Conservation (phyloP, 2,797 vertebrate species). For the Rhinatrema bivittatum region DNA sequence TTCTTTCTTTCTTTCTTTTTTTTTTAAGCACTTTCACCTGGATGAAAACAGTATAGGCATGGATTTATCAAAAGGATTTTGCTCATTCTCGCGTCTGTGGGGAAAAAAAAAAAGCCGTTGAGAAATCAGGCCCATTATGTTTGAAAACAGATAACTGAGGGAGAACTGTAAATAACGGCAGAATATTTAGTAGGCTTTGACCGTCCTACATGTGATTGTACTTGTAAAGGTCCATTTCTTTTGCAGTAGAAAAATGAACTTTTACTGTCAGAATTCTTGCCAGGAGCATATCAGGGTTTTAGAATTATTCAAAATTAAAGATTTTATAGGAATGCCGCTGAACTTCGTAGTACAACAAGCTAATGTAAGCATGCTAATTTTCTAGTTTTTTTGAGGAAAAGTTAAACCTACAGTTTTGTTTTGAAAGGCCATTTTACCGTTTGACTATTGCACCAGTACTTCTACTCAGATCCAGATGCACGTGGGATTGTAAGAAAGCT, state of each 20-base stretch:
- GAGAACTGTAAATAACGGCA: constrained; percentile 71
- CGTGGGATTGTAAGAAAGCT: constrained; percentile 28
- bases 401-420: constrained; percentile 5
- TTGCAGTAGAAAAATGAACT: no score
- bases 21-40: constrained; percentile 99
- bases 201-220: constrained; percentile 51
- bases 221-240: constrained; percentile 24
- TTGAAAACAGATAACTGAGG: constrained; percentile 57
- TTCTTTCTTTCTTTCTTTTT: no score
- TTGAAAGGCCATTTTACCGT: constrained; percentile 16
- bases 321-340: constrained; percentile 34
- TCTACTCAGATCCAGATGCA: constrained; percentile 21
- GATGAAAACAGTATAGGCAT: constrained; percentile 86
- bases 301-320: constrained; percentile 44
- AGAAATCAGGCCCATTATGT: constrained; percentile 47
- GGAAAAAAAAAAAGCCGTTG: not conserved
- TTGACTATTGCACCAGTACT: constrained; percentile 36
- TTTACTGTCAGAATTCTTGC: no score
- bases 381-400: constrained; percentile 35
- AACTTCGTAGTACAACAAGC: constrained; percentile 11
- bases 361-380: constrained; percentile 37
- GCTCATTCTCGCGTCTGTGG: no score
- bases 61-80: no score
- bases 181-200: constrained; percentile 69
- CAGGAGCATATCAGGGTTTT: constrained; percentile 51